Evolutionary conservation across 2,797 vertebrate species (phyloP).

Genomic region (Falco peregrinus): DNA sequence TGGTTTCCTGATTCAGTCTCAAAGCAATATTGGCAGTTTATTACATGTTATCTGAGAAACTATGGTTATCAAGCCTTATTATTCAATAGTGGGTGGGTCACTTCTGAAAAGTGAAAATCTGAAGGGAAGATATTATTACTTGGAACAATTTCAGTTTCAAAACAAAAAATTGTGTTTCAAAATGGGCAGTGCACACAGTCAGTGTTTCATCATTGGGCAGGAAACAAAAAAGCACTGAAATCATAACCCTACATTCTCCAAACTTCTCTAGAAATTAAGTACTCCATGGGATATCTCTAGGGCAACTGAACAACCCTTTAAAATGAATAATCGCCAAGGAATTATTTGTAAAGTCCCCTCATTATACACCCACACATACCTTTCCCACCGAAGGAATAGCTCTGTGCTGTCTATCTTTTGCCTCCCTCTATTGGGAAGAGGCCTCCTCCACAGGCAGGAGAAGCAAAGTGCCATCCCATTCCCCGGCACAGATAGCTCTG

Average conservation of each 20-base stretch:
- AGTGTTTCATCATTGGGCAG: background rate
- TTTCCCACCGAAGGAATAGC: background rate
- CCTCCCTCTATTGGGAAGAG: conserved; percentile 42
- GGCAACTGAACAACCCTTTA: background rate
- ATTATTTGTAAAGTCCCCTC: conserved; percentile 37
- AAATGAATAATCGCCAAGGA: conserved; percentile 30
- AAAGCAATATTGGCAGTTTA: background rate
- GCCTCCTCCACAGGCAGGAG: background rate
- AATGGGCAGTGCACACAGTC: background rate
- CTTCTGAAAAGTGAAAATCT: conserved; percentile 9
- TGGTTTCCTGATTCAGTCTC: background rate
- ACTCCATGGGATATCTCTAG: background rate
- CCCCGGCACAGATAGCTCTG: too few relatives aligned
- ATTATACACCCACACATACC: conserved; percentile 25
- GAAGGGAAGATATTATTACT: conserved; percentile 28
- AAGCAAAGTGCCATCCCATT: background rate
- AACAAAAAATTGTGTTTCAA: conserved; percentile 23
- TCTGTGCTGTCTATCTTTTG: background rate
- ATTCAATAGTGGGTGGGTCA: conserved; percentile 29
- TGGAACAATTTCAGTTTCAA: conserved; percentile 11
- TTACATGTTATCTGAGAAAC: conserved; percentile 10
- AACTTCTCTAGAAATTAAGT: background rate
- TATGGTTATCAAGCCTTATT: conserved; percentile 24
- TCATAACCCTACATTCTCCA: background rate
- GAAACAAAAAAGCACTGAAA: background rate